Base-by-base conservation (phyloP, 2,888 invertebrate species). In the Callosobruchus maculatus region DNA sequence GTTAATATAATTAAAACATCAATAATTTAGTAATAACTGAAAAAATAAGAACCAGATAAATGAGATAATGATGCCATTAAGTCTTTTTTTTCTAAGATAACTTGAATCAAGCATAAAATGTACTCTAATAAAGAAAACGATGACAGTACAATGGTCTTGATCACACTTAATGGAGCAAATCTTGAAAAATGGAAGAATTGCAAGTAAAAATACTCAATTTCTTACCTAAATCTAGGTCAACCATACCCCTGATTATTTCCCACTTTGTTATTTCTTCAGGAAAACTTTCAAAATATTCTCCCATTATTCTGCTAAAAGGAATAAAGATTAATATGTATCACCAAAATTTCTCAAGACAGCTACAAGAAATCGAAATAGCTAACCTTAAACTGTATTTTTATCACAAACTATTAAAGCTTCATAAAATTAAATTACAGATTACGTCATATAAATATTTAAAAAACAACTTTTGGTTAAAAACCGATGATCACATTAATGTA, bases 241-340 rank as follows among this genome's bases (percentile, higher is more conserved):
- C 72, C 68, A 78, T 74, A 31, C 78, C 75, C 70, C 73, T 77
- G 73, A 79, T 74, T 70, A 74, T 74, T 76, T 78, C 78, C 80
- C 80, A 80, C 77, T 76, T 77, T 66, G 75, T 80, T 71, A 80
- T 76, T 70, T 77, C 80, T 75, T 76, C 77, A 30, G 79, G 74
- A 75, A 78, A 78, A 67, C 75, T 75, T 21, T 79, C 79, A 71
- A 79, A 79, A 74, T 73, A 75, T 66, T 76, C 77, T 75, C 78
- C 78, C 79, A 79, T 79, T 22, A 13, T 49, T 70, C 49, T 49
- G 1, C 49, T 49, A 18, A 18, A 49, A 49, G 49, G 49, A 49
- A 49, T 49, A 49, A 49, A 72, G 66, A 75, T n/a, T 21, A 73
- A 71, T 70, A 69, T 68, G 73, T 31, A 70, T 67, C 5, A 70